Percentiles rank a stretch among this genome's conserved stretches.
phyloP scores from a whole-genome alignment of 2,888 invertebrate genomes.

The Phalera bucephala region DNA sequence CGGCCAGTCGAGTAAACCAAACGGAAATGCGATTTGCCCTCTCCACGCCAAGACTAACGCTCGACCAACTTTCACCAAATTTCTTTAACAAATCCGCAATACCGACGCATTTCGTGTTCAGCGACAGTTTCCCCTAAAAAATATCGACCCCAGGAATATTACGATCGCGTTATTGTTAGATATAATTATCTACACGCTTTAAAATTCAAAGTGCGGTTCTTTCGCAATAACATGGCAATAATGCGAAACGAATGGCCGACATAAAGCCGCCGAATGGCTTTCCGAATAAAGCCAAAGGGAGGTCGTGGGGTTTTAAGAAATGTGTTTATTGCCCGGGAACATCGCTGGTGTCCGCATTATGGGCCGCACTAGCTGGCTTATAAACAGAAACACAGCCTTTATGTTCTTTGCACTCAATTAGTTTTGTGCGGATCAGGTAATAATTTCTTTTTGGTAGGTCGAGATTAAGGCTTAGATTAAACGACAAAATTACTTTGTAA shows the following conservation, averaged over 20 bases:
- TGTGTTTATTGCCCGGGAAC: slow-evolving; percentile 54
- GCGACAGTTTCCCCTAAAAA: neutral
- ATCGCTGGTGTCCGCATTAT: slow-evolving; percentile 26
- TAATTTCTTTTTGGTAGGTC: too few species aligned
- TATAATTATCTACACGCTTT: slow-evolving; percentile 33
- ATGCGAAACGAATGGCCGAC: slow-evolving; percentile 60
- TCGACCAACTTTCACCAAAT: too few species aligned
- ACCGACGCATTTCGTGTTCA: neutral
- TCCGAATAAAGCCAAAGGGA: slow-evolving; percentile 59
- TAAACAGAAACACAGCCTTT: slow-evolving; percentile 40
- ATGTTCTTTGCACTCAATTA: slow-evolving; percentile 38
- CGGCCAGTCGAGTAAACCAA: too few species aligned
- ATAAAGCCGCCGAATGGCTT: slow-evolving; percentile 63
- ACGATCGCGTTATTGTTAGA: slow-evolving; percentile 15
- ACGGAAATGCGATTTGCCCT: too few species aligned
- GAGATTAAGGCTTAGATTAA: too few species aligned
- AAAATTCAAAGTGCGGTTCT: slow-evolving; percentile 51
- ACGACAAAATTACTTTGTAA: too few species aligned
- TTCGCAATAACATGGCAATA: slow-evolving; percentile 61
- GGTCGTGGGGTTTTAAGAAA: slow-evolving; percentile 54
- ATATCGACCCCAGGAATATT: slow-evolving; percentile 6
- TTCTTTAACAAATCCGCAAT: too few species aligned
- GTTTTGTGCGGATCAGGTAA: too few species aligned
- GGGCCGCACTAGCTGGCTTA: slow-evolving; percentile 30
- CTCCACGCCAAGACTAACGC: too few species aligned